Base-by-base conservation (phyloP, 2,888 invertebrate species). In the Rhimphoctona megacephalus region DNA sequence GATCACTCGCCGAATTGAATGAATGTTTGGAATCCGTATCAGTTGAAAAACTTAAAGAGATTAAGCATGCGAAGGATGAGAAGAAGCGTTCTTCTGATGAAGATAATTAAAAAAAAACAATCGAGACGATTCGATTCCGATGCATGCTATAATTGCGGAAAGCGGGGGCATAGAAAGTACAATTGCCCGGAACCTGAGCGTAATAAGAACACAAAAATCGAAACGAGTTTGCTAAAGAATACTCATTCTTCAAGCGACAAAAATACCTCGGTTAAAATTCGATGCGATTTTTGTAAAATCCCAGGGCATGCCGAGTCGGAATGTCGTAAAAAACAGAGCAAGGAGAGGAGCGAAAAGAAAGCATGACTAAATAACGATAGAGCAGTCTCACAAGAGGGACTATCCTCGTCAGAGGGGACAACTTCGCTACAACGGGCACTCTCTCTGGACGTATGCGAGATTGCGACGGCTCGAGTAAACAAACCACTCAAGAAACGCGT, bases 401-500 rank as follows among this genome's bases (percentile, higher is more conserved):
- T 25, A 46, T 46, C 69, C 39, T 43, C 39, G 5, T 22, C 39
- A 43, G 19, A 19, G 64, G 64, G 17, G 33, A 17, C 17, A n/a
- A n/a, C 36, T 17, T 64, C 36, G 36, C 17, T 1, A 14, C 19
- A 33, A 39, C 43, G 19, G 43, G 39, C 39, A 67, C 2, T 22
- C 17, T 22, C 57, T 0, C 1, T 74, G 19, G 25, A 74, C 19
- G 39, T 57, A 22, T 43, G 39, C 8, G 43, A 57, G 39, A n/a
- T 57, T 19, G 9, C 17, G 14, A 9, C 5, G 7, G 25, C n/a
- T 22, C 25, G 25, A 43, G 57, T 25, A 43, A 25, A 49, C 4
- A 89, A 88, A 85, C 88, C 89, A 6, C 0, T 80, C 0, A 89
- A 89, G 54, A 86, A 30, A 49, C 87, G 88, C 57, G 9, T 61